Evolutionary conservation across 1,140 invertebrate species (phyloP).

Genomic region (Mycetomoellerius zeteki): DNA sequence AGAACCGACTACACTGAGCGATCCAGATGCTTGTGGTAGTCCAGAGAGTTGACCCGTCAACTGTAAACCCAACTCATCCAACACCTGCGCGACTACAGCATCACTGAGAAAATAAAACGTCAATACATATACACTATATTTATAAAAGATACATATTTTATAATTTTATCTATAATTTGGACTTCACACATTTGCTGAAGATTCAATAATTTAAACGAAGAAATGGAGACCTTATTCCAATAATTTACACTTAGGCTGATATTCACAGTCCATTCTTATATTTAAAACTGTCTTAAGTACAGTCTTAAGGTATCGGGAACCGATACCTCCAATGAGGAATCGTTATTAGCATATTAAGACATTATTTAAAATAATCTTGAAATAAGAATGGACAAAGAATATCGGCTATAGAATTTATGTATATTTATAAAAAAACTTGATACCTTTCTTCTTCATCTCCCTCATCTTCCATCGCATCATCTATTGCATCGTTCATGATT

Average conservation of each 20-base stretch:
- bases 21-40: conserved; percentile 90
- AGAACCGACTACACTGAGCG: conserved; percentile 82
- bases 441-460: conserved; percentile 99
- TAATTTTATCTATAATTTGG: conserved; percentile 26
- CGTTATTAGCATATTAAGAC: too few species aligned
- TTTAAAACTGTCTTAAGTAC: too few species aligned
- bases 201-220: not conserved
- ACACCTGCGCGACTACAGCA: conserved; percentile 96
- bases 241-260: too few species aligned
- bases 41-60: conserved; percentile 95
- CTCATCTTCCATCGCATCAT: conserved; percentile 99
- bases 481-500: conserved; percentile 99
- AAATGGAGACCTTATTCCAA: too few species aligned
- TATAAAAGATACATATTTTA: conserved; percentile 27
- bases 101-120: conserved; percentile 88
- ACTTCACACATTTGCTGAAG: not conserved
- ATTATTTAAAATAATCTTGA: too few species aligned
- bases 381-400: too few species aligned
- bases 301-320: too few species aligned
- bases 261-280: too few species aligned
- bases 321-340: too few species aligned
- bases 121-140: not conserved
- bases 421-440: conserved; percentile 55
- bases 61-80: conserved; percentile 99
- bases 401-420: not conserved